These are phyloP conservation scores for Phaonia tiefii DNA, from an alignment of 2,888 invertebrate species.

Conservation along the genomic window DNA sequence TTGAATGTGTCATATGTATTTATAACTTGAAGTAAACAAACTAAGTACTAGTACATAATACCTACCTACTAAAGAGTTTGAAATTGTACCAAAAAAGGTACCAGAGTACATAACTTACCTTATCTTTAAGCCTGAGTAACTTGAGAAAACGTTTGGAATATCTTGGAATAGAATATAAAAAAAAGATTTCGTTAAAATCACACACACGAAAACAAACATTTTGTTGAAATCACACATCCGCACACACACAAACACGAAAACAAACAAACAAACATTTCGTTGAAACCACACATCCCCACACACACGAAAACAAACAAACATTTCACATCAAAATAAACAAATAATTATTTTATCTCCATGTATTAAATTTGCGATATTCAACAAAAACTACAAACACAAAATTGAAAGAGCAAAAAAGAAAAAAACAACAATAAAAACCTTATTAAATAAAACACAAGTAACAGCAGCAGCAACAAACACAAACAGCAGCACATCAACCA, in stretches of 20 bases:
- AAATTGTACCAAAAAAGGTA: too few species aligned
- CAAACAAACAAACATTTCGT: neutral
- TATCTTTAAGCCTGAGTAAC: too few species aligned
- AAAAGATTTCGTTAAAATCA: slow-evolving; percentile 10
- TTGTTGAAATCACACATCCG: too few species aligned
- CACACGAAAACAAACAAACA: slow-evolving; percentile 6
- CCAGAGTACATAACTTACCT: too few species aligned
- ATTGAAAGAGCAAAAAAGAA: neutral
- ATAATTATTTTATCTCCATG: slow-evolving; percentile 32
- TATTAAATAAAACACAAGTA: slow-evolving; percentile 37
- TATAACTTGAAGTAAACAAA: too few species aligned
- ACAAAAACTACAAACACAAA: slow-evolving; percentile 4
- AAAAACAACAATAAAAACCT: slow-evolving; percentile 14
- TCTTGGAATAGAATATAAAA: too few species aligned
- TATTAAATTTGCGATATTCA: slow-evolving; percentile 37
- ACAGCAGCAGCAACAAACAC: neutral
- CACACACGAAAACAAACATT: too few species aligned
- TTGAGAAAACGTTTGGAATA: too few species aligned
- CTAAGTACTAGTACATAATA: too few species aligned
- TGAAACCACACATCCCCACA: neutral
- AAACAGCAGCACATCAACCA: slow-evolving; percentile 1
- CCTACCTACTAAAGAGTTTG: too few species aligned
- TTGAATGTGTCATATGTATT: too few species aligned
- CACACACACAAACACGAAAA: neutral
- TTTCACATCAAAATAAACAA: slow-evolving; percentile 28